Conservation (phyloP, 2,797 vertebrate species). For the Propithecus perrieri region DNA sequence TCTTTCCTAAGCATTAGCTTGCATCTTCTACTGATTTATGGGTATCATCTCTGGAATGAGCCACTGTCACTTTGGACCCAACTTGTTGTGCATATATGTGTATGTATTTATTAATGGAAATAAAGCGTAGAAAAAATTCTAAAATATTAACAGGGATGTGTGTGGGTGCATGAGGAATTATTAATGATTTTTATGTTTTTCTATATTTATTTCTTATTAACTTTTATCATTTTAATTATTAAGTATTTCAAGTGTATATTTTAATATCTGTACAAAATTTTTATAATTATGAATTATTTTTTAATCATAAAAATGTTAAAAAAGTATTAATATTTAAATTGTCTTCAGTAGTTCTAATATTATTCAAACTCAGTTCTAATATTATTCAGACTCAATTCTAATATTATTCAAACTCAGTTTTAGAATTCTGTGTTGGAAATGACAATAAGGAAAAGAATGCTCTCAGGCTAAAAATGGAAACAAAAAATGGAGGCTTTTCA, state of each 20-base stretch:
- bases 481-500: background rate
- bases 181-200: background rate
- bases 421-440: background rate
- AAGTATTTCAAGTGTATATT: background rate
- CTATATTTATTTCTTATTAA: background rate
- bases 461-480: background rate
- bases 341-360: background rate
- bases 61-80: background rate
- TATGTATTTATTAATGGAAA: background rate
- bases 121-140: background rate
- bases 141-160: background rate
- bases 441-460: background rate
- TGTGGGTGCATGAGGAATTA: background rate
- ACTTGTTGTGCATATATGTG: background rate
- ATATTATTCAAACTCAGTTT: background rate
- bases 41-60: background rate
- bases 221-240: constrained; percentile 8
- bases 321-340: background rate
- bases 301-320: background rate
- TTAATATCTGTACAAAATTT: background rate
- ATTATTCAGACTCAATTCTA: background rate
- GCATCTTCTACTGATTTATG: background rate
- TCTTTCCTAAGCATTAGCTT: background rate
- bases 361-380: background rate
- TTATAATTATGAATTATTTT: background rate